Evolutionary conservation across 2,113 vertebrate species (phyloP).

Genomic region (Silurus glanis): DNA sequence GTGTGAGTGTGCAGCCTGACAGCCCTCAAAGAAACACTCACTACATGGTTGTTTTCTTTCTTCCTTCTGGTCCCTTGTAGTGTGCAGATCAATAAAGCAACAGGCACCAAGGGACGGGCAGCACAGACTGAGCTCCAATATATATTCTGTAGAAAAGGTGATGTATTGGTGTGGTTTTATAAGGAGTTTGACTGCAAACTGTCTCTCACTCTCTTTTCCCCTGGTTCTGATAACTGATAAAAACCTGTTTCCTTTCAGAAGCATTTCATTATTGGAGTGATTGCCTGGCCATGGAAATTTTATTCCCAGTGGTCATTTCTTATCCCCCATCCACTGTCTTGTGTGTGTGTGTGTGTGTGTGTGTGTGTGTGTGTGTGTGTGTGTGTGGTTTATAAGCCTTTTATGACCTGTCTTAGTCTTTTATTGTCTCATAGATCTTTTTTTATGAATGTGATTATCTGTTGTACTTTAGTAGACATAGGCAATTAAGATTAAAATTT

Average conservation of each 20-base stretch:
- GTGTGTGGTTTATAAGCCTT: background rate
- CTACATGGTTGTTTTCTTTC: conserved; percentile 50
- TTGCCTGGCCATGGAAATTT: conserved; percentile 13
- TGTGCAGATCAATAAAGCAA: conserved; percentile 56
- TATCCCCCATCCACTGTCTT: conserved; percentile 24
- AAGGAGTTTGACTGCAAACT: background rate
- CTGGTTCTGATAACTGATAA: background rate
- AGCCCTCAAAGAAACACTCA: conserved; percentile 57
- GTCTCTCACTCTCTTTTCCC: background rate
- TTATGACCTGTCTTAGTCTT: conserved; percentile 22
- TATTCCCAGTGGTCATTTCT: conserved; percentile 41
- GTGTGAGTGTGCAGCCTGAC: conserved; percentile 56
- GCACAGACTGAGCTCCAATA: conserved; percentile 48
- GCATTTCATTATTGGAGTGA: conserved; percentile 36
- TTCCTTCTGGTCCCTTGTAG: background rate
- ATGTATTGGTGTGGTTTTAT: conserved; percentile 54
- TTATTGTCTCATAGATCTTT: conserved; percentile 19
- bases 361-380: background rate
- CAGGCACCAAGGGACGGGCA: conserved; percentile 52
- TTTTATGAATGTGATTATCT: conserved; percentile 19
- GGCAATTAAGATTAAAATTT: background rate
- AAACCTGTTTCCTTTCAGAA: background rate
- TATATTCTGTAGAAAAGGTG: conserved; percentile 51
- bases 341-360: background rate
- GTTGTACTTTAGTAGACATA: background rate